phyloP scores from a whole-genome alignment of 2,797 vertebrate species.

The Parauchenoglanis ngamensis region DNA sequence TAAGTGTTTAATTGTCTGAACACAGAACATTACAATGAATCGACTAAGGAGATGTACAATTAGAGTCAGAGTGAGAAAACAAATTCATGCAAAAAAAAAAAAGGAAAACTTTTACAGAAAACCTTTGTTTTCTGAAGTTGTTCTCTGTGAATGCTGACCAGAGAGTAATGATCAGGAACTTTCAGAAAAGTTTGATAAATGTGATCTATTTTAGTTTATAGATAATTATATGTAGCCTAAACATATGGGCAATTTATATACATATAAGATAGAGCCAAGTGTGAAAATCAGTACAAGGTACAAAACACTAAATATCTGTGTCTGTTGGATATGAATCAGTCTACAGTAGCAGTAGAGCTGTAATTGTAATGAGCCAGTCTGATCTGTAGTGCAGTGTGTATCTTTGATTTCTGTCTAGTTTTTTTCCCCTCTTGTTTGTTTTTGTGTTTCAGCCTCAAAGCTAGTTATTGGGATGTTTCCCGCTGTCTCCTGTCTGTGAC shows the following conservation, averaged over 20 bases:
- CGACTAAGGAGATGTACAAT: neutral
- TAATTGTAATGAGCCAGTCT: constrained; percentile 41
- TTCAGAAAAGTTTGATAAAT: constrained; percentile 22
- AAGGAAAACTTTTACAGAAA: neutral
- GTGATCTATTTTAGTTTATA: constrained; percentile 35
- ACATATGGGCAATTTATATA: constrained; percentile 31
- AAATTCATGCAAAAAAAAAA: neutral
- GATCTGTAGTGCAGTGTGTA: constrained; percentile 6
- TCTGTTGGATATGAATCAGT: constrained; percentile 39
- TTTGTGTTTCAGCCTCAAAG: constrained; percentile 53
- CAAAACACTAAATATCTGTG: constrained; percentile 46
- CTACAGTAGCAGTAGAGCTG: constrained; percentile 13
- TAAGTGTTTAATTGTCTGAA: neutral
- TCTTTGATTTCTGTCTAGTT: constrained; percentile 45
- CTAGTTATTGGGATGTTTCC: constrained; percentile 48
- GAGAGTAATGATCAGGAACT: constrained; percentile 21
- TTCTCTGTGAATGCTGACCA: constrained; percentile 2
- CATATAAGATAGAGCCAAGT: constrained; percentile 16
- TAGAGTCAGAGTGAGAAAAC: neutral
- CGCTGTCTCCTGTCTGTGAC: constrained; percentile 44
- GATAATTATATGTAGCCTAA: constrained; percentile 9
- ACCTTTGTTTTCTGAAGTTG: constrained; percentile 7
- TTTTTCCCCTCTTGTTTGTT: constrained; percentile 39
- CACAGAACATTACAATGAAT: neutral
- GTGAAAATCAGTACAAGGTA: constrained; percentile 46